A percentile compares a stretch with the other conserved stretches of the same genome.
These are phyloP conservation scores for Rallus crepitans DNA, from an alignment of 2,797 vertebrate genomes.

Conservation along the genomic window DNA sequence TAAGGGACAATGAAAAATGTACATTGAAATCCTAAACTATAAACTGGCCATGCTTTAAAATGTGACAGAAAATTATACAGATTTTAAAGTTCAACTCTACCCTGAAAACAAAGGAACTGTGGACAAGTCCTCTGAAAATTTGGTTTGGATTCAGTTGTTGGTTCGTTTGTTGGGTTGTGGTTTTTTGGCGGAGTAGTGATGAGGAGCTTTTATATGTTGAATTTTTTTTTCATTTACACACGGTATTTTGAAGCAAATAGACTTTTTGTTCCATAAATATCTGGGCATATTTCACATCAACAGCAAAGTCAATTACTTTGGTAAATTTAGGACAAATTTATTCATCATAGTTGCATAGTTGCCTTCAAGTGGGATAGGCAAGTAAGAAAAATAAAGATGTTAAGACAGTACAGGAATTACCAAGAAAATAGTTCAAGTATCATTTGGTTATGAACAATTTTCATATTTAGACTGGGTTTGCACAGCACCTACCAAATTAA, in stretches of 20 bases:
- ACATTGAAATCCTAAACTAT: background rate
- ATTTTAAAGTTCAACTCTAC: background rate
- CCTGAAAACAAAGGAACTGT: background rate
- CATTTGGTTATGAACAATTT: background rate
- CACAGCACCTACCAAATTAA: accelerated
- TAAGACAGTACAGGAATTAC: background rate
- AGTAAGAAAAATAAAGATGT: background rate
- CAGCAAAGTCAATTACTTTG: background rate
- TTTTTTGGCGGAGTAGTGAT: background rate
- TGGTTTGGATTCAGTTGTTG: no score
- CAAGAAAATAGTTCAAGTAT: background rate
- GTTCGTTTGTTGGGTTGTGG: no score
- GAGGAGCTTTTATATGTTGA: accelerated
- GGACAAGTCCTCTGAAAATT: background rate
- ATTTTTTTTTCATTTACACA: background rate
- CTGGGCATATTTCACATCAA: background rate
- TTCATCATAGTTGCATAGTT: background rate
- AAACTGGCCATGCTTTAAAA: background rate
- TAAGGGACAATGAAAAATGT: background rate
- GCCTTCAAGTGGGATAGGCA: background rate
- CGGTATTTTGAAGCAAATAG: background rate
- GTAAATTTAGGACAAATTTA: background rate
- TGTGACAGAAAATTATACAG: background rate
- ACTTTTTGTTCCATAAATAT: background rate
- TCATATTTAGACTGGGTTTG: background rate